phyloP scores from a whole-genome alignment of 1,140 invertebrate genomes.

The Anastatus disparis region DNA sequence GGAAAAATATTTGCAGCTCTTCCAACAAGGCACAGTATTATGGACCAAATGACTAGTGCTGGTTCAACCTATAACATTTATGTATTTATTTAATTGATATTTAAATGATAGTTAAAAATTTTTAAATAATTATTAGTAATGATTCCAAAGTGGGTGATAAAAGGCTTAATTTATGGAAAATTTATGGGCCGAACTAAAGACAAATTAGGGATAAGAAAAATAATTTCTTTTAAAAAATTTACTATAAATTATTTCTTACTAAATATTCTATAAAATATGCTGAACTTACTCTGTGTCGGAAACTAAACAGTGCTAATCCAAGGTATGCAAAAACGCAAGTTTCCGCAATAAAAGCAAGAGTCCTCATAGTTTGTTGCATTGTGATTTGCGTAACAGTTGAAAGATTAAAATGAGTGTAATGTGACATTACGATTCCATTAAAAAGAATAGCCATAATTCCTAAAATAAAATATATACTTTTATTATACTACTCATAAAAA shows the following conservation, averaged over 20 bases:
- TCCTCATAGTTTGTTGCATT: conserved; percentile 98
- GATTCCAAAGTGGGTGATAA: no score
- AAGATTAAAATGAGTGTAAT: conserved; percentile 98
- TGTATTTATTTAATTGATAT: not conserved
- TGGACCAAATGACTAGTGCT: conserved; percentile 90
- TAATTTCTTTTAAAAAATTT: no score
- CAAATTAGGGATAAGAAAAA: no score
- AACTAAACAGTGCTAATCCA: conserved; percentile 97
- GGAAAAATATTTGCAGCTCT: conserved; percentile 98
- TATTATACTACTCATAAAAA: no score
- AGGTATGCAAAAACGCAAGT: conserved; percentile 99
- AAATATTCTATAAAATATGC: not conserved
- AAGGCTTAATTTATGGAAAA: no score
- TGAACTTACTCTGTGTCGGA: conserved; percentile 76
- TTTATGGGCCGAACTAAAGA: no score
- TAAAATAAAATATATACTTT: conserved; percentile 62
- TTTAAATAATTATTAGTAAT: no score
- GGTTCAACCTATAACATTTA: conserved; percentile 71
- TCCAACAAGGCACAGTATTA: conserved; percentile 91
- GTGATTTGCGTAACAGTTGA: conserved; percentile 99
- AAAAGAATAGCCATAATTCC: conserved; percentile 99
- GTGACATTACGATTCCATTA: conserved; percentile 99
- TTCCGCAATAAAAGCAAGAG: conserved; percentile 96
- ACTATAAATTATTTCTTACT: no score
- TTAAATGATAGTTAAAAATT: no score